Percentiles rank a stretch among this genome's conserved stretches.
These are phyloP conservation scores for Labeo calbasu DNA, from an alignment of 2,797 vertebrate species.

Conservation along the genomic window DNA sequence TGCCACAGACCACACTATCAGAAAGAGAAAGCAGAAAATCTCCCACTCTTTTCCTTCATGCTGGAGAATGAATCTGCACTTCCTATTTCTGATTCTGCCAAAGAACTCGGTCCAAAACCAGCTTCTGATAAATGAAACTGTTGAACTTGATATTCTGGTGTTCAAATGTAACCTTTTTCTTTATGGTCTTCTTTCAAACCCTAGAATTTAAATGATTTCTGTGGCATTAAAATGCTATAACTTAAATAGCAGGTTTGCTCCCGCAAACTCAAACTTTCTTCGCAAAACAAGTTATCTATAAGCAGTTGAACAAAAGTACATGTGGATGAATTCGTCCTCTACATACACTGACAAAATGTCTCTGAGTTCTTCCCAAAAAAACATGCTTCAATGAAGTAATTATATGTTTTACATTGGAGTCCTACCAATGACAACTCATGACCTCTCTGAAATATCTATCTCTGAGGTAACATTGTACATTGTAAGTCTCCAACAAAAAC, in stretches of 20 bases:
- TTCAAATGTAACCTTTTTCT: conserved; percentile 19
- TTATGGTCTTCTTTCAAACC: not conserved
- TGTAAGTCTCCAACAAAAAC: conserved; percentile 33
- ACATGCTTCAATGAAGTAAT: conserved; percentile 21
- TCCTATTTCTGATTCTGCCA: conserved; percentile 9
- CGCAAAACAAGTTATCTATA: not conserved
- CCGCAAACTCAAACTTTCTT: conserved; percentile 1
- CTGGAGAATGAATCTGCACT: conserved; percentile 6
- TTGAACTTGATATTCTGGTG: conserved; percentile 7
- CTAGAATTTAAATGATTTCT: conserved; percentile 7
- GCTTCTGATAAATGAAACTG: not conserved
- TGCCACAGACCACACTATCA: not conserved
- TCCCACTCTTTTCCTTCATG: not conserved
- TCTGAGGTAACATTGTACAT: conserved; percentile 10
- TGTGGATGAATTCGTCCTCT: not conserved
- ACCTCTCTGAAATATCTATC: conserved; percentile 26
- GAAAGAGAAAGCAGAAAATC: not conserved
- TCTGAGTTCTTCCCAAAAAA: not conserved
- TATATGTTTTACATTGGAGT: conserved; percentile 11
- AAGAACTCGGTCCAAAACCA: not conserved
- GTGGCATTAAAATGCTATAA: not conserved
- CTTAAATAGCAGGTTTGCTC: conserved; percentile 31
- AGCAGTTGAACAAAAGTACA: not conserved
- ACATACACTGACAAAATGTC: conserved; percentile 32
- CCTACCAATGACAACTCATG: conserved; percentile 1